Conservation (phyloP, 1,140 invertebrate genomes). For the Calephelis virginiensis region DNA sequence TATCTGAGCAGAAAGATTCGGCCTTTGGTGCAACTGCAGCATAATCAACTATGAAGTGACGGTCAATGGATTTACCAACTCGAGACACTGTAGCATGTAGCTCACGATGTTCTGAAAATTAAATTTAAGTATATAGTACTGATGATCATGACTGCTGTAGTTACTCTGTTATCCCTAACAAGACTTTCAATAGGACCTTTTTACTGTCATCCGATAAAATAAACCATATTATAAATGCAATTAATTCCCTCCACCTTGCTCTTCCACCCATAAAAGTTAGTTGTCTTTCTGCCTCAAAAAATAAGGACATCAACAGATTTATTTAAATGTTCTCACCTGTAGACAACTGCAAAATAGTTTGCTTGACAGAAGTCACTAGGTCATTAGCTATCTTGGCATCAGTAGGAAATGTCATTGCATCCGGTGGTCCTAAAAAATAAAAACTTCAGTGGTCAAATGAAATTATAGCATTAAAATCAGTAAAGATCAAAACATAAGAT, state of each 20-base stretch:
- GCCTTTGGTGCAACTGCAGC: slow-evolving; percentile 91
- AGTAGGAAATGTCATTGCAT: slow-evolving; percentile 81
- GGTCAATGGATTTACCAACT: slow-evolving; percentile 97
- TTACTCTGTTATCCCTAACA: slow-evolving; percentile 36
- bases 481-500: background rate
- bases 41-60: slow-evolving; percentile 96
- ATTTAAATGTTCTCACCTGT: slow-evolving; percentile 78
- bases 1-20: slow-evolving; percentile 88
- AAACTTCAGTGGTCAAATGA: background rate
- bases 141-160: background rate
- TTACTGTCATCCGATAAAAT: too few species aligned
- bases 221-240: too few species aligned
- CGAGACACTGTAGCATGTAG: slow-evolving; percentile 95
- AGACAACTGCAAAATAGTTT: slow-evolving; percentile 86
- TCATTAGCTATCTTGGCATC: slow-evolving; percentile 85
- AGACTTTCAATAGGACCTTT: too few species aligned
- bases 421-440: slow-evolving; percentile 79
- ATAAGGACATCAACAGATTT: too few species aligned
- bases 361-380: slow-evolving; percentile 85
- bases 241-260: too few species aligned
- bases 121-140: slow-evolving; percentile 1
- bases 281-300: too few species aligned
- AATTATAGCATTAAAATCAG: background rate
- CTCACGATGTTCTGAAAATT: slow-evolving; percentile 80
- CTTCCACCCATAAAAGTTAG: too few species aligned